Conservation (phyloP, 2,797 vertebrate genomes). For the Nasua narica region DNA sequence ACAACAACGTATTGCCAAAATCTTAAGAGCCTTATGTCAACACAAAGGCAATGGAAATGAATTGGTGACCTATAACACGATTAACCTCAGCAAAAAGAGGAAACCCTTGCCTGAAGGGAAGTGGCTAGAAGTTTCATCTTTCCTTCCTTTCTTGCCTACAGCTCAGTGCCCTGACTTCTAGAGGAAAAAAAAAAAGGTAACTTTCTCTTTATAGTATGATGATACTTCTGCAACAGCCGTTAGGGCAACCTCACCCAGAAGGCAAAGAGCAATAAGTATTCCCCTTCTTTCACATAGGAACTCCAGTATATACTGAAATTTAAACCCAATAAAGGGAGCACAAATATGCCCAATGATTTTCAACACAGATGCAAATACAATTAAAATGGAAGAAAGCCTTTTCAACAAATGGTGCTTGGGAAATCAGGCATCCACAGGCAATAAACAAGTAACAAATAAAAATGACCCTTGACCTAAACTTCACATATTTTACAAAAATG, state of each 20-base stretch:
- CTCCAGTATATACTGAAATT: background rate
- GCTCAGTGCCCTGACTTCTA: background rate
- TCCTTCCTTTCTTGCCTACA: background rate
- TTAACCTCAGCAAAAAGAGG: background rate
- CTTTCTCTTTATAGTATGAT: background rate
- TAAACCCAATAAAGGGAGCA: background rate
- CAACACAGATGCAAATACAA: background rate
- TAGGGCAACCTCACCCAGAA: background rate
- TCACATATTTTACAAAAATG: background rate
- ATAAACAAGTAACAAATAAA: background rate
- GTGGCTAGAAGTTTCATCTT: background rate
- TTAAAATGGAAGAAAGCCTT: background rate
- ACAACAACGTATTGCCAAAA: background rate
- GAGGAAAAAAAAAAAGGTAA: background rate
- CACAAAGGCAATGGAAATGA: background rate
- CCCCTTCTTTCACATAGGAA: background rate
- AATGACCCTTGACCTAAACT: background rate
- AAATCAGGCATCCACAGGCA: background rate
- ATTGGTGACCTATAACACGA: background rate
- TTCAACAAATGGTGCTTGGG: background rate
- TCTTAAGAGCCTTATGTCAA: background rate
- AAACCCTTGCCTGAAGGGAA: background rate
- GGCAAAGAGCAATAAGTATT: too few relatives aligned
- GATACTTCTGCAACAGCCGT: background rate
- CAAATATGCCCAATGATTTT: background rate